A percentile compares a stretch with the other conserved stretches of the same genome.
Conservation (phyloP, 2,113 vertebrate species). For the Urocolius indicus region DNA sequence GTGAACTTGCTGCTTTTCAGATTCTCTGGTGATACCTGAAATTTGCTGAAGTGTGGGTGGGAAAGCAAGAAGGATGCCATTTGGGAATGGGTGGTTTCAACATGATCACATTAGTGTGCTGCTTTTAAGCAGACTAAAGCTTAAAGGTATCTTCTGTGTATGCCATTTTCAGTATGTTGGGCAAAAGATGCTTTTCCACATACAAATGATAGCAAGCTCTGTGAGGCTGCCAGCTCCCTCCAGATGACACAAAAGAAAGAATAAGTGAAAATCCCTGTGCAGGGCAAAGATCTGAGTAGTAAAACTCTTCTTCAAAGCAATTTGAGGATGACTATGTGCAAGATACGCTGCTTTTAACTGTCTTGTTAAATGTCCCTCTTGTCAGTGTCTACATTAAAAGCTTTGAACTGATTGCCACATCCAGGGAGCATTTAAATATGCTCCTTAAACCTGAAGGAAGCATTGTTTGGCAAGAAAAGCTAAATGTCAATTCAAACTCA, state of each 20-base stretch:
- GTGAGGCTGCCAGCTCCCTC: not conserved
- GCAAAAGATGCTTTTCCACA: not conserved
- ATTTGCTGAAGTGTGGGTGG: not conserved
- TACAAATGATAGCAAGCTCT: conserved; percentile 15
- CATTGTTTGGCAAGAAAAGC: not conserved
- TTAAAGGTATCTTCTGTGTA: not conserved
- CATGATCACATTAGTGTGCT: not conserved
- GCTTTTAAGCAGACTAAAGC: conserved; percentile 9
- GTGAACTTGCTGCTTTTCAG: not conserved
- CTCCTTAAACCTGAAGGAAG: not conserved
- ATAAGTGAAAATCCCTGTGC: not conserved
- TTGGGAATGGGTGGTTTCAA: conserved; percentile 31
- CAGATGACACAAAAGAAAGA: not conserved
- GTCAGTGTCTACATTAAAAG: not conserved
- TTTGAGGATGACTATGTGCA: not conserved
- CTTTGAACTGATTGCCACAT: not conserved
- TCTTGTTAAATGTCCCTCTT: not conserved
- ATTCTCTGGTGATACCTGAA: not conserved
- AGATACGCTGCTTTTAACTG: not conserved
- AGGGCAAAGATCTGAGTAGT: not conserved
- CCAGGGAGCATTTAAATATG: not conserved
- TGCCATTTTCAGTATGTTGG: not conserved
- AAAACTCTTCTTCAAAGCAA: not conserved
- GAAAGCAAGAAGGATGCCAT: conserved; percentile 14
- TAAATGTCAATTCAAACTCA: not conserved